Conservation (phyloP, 2,888 invertebrate genomes). For the Salpingus planirostris region DNA sequence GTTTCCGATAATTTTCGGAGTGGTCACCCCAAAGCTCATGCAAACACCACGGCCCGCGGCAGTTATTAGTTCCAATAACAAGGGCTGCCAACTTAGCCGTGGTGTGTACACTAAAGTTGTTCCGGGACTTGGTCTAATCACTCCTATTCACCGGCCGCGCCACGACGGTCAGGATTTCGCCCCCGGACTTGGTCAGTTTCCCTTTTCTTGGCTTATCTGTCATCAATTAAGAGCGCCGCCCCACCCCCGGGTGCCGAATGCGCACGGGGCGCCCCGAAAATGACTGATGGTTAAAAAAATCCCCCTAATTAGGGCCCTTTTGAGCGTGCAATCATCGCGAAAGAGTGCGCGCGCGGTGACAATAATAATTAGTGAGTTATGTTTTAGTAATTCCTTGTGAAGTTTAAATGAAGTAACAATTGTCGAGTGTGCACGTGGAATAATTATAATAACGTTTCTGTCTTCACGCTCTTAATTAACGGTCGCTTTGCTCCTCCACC, state of each 20-base stretch:
- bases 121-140: conserved; percentile 31
- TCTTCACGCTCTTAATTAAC: no score
- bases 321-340: no score
- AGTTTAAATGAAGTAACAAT: not conserved
- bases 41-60: conserved; percentile 32
- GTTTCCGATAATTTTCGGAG: conserved; percentile 26
- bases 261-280: not conserved
- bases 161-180: conserved; percentile 26
- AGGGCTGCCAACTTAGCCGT: conserved; percentile 28
- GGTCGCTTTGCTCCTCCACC: no score
- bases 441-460: not conserved
- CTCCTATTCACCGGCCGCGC: conserved; percentile 31
- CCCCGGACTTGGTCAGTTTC: conserved; percentile 31
- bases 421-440: not conserved
- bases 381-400: not conserved
- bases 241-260: not conserved
- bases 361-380: not conserved
- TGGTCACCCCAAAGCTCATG: conserved; percentile 27
- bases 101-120: conserved; percentile 29
- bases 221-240: not conserved
- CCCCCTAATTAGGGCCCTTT: no score
- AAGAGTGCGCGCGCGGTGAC: no score
- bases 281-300: no score
- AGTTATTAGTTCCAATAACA: conserved; percentile 39
- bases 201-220: conserved; percentile 14